Evolutionary conservation across 2,888 invertebrate species (phyloP).

Genomic region (Ophraella communa): DNA sequence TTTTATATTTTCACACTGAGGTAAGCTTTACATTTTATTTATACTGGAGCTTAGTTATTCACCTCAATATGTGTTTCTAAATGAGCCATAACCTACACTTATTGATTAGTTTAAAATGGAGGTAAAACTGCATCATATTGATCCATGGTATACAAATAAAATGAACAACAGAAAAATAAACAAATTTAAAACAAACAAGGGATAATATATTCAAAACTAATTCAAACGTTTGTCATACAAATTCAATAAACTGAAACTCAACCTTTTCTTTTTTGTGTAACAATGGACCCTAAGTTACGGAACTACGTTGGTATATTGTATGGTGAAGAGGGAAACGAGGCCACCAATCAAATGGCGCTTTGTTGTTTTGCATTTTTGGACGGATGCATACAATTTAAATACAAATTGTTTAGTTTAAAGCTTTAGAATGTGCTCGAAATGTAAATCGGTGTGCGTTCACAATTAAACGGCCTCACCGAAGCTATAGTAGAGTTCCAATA

Average conservation of each 20-base stretch:
- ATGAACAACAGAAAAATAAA: background rate
- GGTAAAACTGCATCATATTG: too few species aligned
- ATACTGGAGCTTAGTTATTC: too few species aligned
- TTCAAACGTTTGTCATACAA: background rate
- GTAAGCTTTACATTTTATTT: too few species aligned
- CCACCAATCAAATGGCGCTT: background rate
- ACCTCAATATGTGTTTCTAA: too few species aligned
- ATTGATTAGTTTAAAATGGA: too few species aligned
- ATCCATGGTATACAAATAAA: background rate
- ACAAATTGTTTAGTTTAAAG: slow-evolving; percentile 2
- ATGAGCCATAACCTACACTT: too few species aligned
- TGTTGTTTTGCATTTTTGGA: slow-evolving; percentile 7
- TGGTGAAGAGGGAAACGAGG: background rate
- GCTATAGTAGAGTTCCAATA: background rate
- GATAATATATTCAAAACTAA: background rate
- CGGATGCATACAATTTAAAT: slow-evolving; percentile 9
- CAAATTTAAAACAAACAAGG: background rate
- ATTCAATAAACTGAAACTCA: background rate
- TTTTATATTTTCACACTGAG: too few species aligned
- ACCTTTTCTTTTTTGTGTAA: background rate
- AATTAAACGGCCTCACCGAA: background rate
- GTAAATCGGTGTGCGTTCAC: background rate
- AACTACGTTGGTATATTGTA: background rate
- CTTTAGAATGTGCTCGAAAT: background rate
- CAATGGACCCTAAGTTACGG: background rate